A percentile compares a stretch with the other conserved stretches of the same genome.
Conservation (phyloP, 2,888 invertebrate species). For the Phragmatobia fuliginosa region DNA sequence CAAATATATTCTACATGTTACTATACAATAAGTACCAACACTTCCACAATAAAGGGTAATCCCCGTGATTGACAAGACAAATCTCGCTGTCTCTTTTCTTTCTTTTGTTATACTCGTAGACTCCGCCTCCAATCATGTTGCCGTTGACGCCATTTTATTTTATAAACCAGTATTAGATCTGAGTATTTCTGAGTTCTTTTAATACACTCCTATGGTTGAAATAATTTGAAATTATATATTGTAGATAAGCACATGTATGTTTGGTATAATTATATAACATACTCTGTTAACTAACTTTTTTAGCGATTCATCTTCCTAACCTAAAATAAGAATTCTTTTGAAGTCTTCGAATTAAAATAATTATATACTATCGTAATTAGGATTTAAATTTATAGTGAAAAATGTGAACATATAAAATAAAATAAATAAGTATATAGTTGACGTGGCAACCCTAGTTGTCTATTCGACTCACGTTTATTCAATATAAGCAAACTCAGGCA, state of each 20-base stretch:
- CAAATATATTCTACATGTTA: slow-evolving; percentile 33
- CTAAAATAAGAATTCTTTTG: not conserved
- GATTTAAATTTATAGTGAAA: not conserved
- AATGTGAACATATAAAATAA: not conserved
- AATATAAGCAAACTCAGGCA: slow-evolving; percentile 86
- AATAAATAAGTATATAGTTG: not conserved
- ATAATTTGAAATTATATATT: not conserved
- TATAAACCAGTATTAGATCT: not conserved
- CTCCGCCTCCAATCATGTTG: slow-evolving; percentile 57
- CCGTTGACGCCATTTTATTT: slow-evolving; percentile 9
- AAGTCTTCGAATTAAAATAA: not conserved
- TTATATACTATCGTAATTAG: not conserved
- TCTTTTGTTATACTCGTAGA: slow-evolving; percentile 49
- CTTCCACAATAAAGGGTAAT: slow-evolving; percentile 54
- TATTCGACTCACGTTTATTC: slow-evolving; percentile 87
- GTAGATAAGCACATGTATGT: no score
- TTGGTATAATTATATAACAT: not conserved
- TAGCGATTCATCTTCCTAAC: not conserved
- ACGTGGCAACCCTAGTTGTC: slow-evolving; percentile 74
- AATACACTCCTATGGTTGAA: not conserved
- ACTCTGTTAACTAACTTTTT: not conserved
- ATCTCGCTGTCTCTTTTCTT: slow-evolving; percentile 54
- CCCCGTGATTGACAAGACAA: slow-evolving; percentile 79
- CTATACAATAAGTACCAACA: slow-evolving; percentile 21
- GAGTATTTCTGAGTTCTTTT: not conserved